Base-by-base conservation (phyloP, 2,113 vertebrate genomes). In the Climacteris rufus region DNA sequence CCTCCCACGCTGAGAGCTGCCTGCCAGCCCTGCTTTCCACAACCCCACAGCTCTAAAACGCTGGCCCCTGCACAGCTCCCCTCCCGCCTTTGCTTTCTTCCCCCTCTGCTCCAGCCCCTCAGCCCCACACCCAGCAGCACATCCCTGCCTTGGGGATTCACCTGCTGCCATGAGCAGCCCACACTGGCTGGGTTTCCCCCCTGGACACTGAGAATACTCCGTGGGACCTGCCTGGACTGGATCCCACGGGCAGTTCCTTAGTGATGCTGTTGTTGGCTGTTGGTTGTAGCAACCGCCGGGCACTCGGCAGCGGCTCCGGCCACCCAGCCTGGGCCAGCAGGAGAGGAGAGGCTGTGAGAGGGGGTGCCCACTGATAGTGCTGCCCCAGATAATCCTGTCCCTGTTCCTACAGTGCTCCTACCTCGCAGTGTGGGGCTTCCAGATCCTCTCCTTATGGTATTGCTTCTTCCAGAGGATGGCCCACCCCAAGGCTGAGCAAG, bases 251-350 rank as follows among this genome's bases (percentile, higher is more conserved):
- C 44, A 83, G 45, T 8, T 89, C 83, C 80, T 42, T 20, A 49
- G 69, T 28, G 72, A 77, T 15, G 28, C 45, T 65, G 72, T 4
- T 45, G 53, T 4, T 78, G 78, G 63, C 25, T 76, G 66, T 2
- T 72, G 72, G n/a, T 27, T 71, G 33, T 37, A 57, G 87, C 63
- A 95, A 95, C 25, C 3, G 0, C 40, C 0, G 1, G 45, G 71
- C 1, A 0, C 21, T 50, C 0, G 1, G 42, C 76, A 45, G 53
- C 1, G 0, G 28, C 35, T 63, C 24, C 0, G 10, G 72, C 49
- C 80, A 53, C 52, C 19, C 60, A 74, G 83, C 19, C 65, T 11
- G 79, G 78, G 6, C 15, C 16, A 12, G 30, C 1, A 18, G 53
- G 45, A 2, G 3, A 60, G 69, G 10, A 85, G n/a, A 17, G 77